Conservation (phyloP, 1,140 invertebrate species). For the Orius laevigatus region DNA sequence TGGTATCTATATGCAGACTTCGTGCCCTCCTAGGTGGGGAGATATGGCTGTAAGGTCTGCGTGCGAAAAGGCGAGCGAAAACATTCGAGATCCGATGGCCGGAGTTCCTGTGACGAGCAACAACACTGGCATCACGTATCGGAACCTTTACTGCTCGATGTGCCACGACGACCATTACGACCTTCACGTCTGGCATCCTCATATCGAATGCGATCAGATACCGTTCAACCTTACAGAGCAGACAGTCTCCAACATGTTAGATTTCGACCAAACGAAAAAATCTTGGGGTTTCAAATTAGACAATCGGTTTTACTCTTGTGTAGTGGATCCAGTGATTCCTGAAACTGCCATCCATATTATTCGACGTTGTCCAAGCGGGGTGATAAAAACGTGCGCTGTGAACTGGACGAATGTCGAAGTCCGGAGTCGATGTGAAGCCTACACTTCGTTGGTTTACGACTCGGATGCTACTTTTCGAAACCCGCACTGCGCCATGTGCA, state of each 20-base stretch:
- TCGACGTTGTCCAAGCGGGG: conserved; percentile 21
- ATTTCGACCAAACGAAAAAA: conserved; percentile 8
- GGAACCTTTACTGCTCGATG: conserved; percentile 36
- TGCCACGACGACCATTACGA: conserved; percentile 30
- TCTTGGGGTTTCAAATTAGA: conserved; percentile 17
- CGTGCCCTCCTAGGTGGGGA: conserved; percentile 28
- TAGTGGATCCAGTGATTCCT: conserved; percentile 22
- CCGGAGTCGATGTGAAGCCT: conserved; percentile 25
- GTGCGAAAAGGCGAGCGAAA: conserved; percentile 19
- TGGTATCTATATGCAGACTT: conserved; percentile 30
- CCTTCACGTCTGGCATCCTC: conserved; percentile 28
- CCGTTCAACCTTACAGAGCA: conserved; percentile 14
- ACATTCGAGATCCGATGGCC: conserved; percentile 27
- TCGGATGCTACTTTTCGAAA: conserved; percentile 32
- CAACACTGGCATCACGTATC: conserved; percentile 31
- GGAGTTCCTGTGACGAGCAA: conserved; percentile 30
- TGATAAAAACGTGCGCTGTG: conserved; percentile 23
- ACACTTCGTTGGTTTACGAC: conserved; percentile 29
- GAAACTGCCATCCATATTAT: conserved; percentile 15
- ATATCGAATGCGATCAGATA: conserved; percentile 28
- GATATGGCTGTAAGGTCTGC: conserved; percentile 20
- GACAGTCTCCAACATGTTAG: conserved; percentile 11
- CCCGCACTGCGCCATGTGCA: conserved; percentile 39
- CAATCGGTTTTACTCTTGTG: conserved; percentile 17
- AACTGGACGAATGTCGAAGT: conserved; percentile 26